Conservation (phyloP, 2,888 invertebrate genomes). For the Mythimna impura region DNA sequence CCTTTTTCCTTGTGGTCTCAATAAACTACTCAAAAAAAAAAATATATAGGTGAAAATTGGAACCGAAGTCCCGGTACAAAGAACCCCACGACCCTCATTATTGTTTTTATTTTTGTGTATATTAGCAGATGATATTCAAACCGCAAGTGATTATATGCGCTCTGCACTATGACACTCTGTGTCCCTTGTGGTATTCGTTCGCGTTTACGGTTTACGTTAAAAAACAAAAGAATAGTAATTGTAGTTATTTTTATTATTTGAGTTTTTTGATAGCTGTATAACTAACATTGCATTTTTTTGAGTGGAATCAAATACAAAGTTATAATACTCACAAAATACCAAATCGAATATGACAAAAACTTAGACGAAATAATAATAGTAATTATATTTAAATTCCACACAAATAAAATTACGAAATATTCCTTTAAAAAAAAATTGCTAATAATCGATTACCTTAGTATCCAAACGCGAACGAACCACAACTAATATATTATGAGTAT, state of each 20-base stretch:
- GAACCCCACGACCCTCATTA: too few relatives aligned
- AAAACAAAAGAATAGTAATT: too few relatives aligned
- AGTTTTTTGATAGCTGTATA: background rate
- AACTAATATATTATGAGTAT: constrained; percentile 70
- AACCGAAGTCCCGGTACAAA: too few relatives aligned
- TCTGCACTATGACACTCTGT: constrained; percentile 58
- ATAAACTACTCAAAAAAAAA: too few relatives aligned
- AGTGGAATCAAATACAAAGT: constrained; percentile 9
- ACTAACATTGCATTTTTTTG: background rate
- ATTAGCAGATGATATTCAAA: constrained; percentile 49
- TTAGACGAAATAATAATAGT: background rate
- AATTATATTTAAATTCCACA: constrained; percentile 1
- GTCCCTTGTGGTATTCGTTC: constrained; percentile 56
- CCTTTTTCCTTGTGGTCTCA: too few relatives aligned
- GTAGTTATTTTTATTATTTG: background rate
- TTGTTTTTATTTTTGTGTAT: background rate
- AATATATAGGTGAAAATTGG: too few relatives aligned
- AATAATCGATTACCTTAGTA: constrained; percentile 8
- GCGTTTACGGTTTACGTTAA: constrained; percentile 42
- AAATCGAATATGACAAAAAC: constrained; percentile 32
- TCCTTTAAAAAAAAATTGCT: background rate
- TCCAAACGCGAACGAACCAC: constrained; percentile 69
- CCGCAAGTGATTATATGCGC: constrained; percentile 46
- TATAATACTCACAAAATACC: constrained; percentile 33
- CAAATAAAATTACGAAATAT: background rate